phyloP scores from a whole-genome alignment of 2,113 vertebrate species.

The Collichthys lucidus region DNA sequence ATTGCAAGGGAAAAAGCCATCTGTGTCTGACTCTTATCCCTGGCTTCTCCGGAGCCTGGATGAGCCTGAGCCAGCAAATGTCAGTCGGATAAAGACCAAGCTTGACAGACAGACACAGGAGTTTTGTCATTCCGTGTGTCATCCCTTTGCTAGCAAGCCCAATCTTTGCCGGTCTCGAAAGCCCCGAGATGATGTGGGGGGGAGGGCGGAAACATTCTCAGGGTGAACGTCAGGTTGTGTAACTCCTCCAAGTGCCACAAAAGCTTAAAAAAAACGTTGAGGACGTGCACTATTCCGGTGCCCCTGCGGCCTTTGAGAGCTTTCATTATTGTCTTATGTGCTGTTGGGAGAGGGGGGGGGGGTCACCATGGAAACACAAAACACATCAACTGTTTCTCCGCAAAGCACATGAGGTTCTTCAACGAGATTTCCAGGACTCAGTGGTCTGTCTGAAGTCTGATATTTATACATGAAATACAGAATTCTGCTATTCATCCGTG shows the following conservation, averaged over 20 bases:
- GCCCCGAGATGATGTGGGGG: constrained; percentile 56
- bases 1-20: constrained; percentile 73
- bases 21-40: constrained; percentile 79
- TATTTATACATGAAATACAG: constrained; percentile 26
- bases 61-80: constrained; percentile 81
- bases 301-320: constrained; percentile 72
- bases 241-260: constrained; percentile 67
- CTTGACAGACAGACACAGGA: constrained; percentile 79
- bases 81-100: constrained; percentile 80
- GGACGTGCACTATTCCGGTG: constrained; percentile 64
- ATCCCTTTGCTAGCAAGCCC: constrained; percentile 77
- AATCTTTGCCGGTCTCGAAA: constrained; percentile 72
- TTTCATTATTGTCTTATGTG: constrained; percentile 77
- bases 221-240: constrained; percentile 73
- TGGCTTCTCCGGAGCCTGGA: constrained; percentile 71
- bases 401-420: constrained; percentile 68
- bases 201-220: constrained; percentile 54
- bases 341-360: constrained; percentile 16
- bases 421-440: constrained; percentile 57
- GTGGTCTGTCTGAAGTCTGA: constrained; percentile 51
- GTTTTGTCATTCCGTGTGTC: constrained; percentile 80
- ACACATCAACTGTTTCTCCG: constrained; percentile 55
- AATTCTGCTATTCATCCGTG: background rate
- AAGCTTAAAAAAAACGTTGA: constrained; percentile 54
- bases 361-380: constrained; percentile 80